A percentile compares a stretch with the other conserved stretches of the same genome.
These are phyloP conservation scores for Ophonus ardosiacus DNA, from an alignment of 2,888 invertebrate species.

Conservation along the genomic window DNA sequence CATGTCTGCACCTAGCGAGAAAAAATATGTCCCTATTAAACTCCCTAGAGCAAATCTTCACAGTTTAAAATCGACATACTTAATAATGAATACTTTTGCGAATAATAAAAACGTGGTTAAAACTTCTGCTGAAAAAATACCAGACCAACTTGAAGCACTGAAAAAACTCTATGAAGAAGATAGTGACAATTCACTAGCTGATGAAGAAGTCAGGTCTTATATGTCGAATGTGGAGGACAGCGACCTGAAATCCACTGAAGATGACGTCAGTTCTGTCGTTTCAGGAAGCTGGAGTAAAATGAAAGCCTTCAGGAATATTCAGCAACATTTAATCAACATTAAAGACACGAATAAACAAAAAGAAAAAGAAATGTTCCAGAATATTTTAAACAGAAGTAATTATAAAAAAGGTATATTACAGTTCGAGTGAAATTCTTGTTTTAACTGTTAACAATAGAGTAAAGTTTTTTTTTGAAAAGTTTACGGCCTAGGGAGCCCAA, in stretches of 20 bases:
- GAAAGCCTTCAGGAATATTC: slow-evolving; percentile 75
- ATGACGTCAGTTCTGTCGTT: slow-evolving; percentile 74
- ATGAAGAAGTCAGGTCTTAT: slow-evolving; percentile 80
- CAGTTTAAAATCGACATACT: slow-evolving; percentile 75
- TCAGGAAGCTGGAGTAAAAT: slow-evolving; percentile 80
- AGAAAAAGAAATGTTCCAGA: slow-evolving; percentile 51
- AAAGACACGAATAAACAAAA: slow-evolving; percentile 46
- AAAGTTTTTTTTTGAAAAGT: no score
- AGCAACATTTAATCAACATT: slow-evolving; percentile 68
- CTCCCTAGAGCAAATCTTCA: slow-evolving; percentile 70
- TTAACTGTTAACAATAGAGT: neutral
- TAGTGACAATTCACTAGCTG: slow-evolving; percentile 78
- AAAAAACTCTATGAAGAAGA: slow-evolving; percentile 74
- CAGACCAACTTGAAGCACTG: slow-evolving; percentile 73
- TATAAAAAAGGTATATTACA: slow-evolving; percentile 52
- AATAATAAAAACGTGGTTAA: slow-evolving; percentile 48
- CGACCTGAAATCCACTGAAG: slow-evolving; percentile 67
- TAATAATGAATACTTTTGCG: slow-evolving; percentile 74
- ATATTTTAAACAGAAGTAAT: slow-evolving; percentile 64
- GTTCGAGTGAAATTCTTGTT: slow-evolving; percentile 59
- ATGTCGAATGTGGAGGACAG: slow-evolving; percentile 73
- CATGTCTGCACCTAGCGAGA: slow-evolving; percentile 71
- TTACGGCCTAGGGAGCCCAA: no score
- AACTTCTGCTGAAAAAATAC: slow-evolving; percentile 66
- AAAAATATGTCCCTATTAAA: slow-evolving; percentile 65